These are phyloP conservation scores for Phylloscopus trochilus DNA, from an alignment of 2,113 vertebrate genomes.

Conservation along the genomic window DNA sequence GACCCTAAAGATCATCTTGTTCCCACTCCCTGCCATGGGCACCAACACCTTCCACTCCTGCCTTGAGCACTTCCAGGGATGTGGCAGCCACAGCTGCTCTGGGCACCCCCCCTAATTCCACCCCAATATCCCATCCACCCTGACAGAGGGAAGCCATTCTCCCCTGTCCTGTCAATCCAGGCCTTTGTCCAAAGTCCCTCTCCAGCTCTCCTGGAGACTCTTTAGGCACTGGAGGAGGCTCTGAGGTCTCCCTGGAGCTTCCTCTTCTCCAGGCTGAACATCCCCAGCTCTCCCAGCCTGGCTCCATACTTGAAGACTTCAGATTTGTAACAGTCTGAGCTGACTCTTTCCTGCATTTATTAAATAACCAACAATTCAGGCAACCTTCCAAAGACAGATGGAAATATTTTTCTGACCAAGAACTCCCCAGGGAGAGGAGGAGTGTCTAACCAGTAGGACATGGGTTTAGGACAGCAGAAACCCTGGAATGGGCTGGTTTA, in stretches of 20 bases:
- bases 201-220: not conserved
- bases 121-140: not conserved
- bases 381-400: not conserved
- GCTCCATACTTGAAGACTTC: not conserved
- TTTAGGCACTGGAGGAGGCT: not conserved
- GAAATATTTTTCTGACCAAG: not conserved
- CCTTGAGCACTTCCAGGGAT: not conserved
- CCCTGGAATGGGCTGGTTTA: not conserved
- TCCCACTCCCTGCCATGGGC: not conserved
- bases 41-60: not conserved
- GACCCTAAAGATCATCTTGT: no score
- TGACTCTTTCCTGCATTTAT: not conserved
- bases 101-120: not conserved
- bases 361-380: not conserved
- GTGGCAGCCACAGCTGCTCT: not conserved
- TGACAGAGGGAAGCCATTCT: not conserved
- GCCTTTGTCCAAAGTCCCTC: not conserved
- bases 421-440: not conserved
- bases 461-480: not conserved
- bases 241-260: not conserved
- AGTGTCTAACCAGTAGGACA: not conserved
- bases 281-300: not conserved
- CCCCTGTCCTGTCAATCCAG: not conserved
- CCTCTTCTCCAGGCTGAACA: not conserved
- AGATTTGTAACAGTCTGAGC: not conserved